These are phyloP conservation scores for Drosophila flavopinicola DNA, from an alignment of 2,888 invertebrate genomes.

Conservation along the genomic window DNA sequence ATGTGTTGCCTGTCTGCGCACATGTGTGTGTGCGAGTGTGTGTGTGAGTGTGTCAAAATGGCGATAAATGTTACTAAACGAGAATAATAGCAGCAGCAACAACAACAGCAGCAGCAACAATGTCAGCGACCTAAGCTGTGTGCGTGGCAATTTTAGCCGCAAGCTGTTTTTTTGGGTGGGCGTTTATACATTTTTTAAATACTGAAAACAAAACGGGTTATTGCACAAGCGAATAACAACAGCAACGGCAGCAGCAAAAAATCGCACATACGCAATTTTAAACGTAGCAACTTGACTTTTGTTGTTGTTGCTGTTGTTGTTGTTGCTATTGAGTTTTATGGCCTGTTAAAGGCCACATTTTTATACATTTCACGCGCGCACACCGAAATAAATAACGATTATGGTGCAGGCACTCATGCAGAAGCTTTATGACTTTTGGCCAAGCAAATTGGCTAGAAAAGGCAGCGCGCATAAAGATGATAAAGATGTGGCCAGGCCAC, in stretches of 20 bases:
- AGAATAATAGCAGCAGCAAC: conserved; percentile 56
- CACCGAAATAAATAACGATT: conserved; percentile 80
- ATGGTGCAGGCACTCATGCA: conserved; percentile 53
- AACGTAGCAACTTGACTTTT: conserved; percentile 6
- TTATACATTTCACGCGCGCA: conserved; percentile 76
- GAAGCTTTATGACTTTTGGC: conserved; percentile 64
- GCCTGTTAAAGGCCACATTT: conserved; percentile 66
- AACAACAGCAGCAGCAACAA: conserved; percentile 34
- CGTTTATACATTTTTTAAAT: conserved; percentile 52
- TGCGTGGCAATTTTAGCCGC: conserved; percentile 47
- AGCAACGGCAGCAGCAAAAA: conserved; percentile 3
- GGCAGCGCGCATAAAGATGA: conserved; percentile 35
- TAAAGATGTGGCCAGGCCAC: conserved; percentile 34
- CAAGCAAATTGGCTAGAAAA: conserved; percentile 61
- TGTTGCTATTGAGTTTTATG: conserved; percentile 52
- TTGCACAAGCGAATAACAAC: conserved; percentile 22
- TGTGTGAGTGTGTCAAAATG: conserved; percentile 65
- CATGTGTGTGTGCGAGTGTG: conserved; percentile 23
- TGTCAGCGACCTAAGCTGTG: conserved; percentile 36
- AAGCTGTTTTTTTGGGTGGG: conserved; percentile 17
- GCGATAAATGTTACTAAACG: conserved; percentile 78
- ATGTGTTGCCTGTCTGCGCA: conserved; percentile 65
- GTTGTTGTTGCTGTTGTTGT: background rate
- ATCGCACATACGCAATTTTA: conserved; percentile 63
- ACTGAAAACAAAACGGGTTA: conserved; percentile 42